Percentiles rank a stretch among this genome's conserved stretches.
phyloP scores from a whole-genome alignment of 1,140 invertebrate species.

The Armadillidium nasatum region DNA sequence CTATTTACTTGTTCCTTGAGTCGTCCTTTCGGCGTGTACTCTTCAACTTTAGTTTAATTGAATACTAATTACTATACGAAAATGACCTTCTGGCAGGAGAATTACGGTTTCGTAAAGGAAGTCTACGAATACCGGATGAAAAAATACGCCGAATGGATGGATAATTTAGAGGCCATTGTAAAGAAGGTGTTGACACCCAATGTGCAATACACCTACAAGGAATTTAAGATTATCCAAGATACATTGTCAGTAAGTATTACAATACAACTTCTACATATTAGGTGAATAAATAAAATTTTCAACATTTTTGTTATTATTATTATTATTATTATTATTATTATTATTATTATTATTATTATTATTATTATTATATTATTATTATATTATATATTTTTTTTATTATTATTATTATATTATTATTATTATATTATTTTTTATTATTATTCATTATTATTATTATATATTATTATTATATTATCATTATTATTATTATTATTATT shows the following conservation, averaged over 20 bases:
- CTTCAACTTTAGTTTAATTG: no score
- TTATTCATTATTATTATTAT: no score
- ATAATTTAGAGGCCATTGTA: slow-evolving; percentile 44
- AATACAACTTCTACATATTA: background rate
- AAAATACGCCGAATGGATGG: slow-evolving; percentile 46
- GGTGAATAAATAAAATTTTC: background rate
- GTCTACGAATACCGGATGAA: slow-evolving; percentile 44
- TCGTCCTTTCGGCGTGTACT: background rate
- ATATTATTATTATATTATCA: no score
- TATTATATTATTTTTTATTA: background rate
- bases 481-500: no score
- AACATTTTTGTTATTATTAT: background rate
- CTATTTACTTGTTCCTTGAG: background rate
- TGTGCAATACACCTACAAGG: slow-evolving; percentile 41
- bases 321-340: background rate
- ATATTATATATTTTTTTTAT: background rate
- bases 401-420: background rate
- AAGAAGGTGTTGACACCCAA: slow-evolving; percentile 42
- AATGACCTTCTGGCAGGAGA: slow-evolving; percentile 46
- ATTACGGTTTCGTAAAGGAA: slow-evolving; percentile 45
- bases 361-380: no score
- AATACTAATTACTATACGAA: slow-evolving; percentile 30
- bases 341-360: background rate
- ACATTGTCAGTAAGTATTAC: slow-evolving; percentile 31
- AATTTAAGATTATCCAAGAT: slow-evolving; percentile 40